Conservation (phyloP, 2,797 vertebrate genomes). For the Borostomias antarcticus region DNA sequence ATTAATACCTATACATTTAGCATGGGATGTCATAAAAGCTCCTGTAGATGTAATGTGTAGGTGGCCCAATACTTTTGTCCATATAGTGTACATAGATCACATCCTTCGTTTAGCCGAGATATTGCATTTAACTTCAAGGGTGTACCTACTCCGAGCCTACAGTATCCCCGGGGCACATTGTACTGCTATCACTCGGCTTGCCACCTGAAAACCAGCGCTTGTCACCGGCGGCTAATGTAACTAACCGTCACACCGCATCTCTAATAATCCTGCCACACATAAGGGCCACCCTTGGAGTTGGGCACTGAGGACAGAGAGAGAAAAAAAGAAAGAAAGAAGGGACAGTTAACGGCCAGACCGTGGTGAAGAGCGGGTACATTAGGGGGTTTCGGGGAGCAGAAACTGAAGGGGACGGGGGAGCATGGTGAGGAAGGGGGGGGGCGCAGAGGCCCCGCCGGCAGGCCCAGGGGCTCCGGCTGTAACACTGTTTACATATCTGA, state of each 20-base stretch:
- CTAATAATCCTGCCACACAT: slow-evolving; percentile 35
- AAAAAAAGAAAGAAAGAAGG: slow-evolving; percentile 8
- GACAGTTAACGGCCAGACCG: slow-evolving; percentile 40
- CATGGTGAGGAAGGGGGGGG: slow-evolving; percentile 30
- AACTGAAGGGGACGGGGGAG: slow-evolving; percentile 27
- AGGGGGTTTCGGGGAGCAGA: slow-evolving; percentile 51
- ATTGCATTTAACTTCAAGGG: slow-evolving; percentile 38
- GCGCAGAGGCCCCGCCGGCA: slow-evolving; percentile 55
- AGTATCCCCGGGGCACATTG: slow-evolving; percentile 22
- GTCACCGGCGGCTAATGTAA: slow-evolving; percentile 33
- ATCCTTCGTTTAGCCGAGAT: slow-evolving; percentile 27
- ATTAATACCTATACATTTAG: too few species aligned
- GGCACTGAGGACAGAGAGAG: slow-evolving; percentile 28
- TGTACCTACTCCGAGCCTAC: slow-evolving; percentile 39
- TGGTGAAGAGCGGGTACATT: slow-evolving; percentile 41
- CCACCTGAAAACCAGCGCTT: slow-evolving; percentile 24
- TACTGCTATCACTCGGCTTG: slow-evolving; percentile 49
- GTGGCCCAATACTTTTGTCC: too few species aligned
- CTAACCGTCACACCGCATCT: slow-evolving; percentile 26
- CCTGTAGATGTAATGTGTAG: too few species aligned
- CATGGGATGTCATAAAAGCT: too few species aligned
- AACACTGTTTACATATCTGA: slow-evolving; percentile 67
- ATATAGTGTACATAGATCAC: slow-evolving; percentile 45
- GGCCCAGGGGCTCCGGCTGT: slow-evolving; percentile 35
- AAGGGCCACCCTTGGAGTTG: slow-evolving; percentile 51